phyloP scores from a whole-genome alignment of 2,797 vertebrate species.

The Catharus ustulatus region DNA sequence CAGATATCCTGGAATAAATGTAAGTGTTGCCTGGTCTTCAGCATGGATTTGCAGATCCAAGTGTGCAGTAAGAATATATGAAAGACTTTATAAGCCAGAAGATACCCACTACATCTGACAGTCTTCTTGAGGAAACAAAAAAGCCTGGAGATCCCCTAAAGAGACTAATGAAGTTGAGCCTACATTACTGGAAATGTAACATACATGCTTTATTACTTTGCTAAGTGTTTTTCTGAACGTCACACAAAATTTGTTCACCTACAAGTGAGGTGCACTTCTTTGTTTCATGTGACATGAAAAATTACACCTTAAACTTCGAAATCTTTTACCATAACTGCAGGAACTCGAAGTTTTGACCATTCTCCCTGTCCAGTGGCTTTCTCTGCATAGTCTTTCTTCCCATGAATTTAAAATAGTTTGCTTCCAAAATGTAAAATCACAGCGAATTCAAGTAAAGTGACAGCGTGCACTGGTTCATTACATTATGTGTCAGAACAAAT shows the following conservation, averaged over 20 bases:
- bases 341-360: neutral
- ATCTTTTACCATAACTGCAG: neutral
- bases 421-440: slow-evolving; percentile 56
- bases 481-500: slow-evolving; percentile 54
- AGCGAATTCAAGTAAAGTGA: slow-evolving; percentile 36
- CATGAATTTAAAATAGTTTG: slow-evolving; percentile 48
- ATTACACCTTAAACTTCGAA: neutral
- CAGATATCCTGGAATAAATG: neutral
- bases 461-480: slow-evolving; percentile 59
- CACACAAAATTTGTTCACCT: neutral
- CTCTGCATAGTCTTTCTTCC: slow-evolving; percentile 10
- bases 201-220: neutral
- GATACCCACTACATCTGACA: neutral
- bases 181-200: neutral
- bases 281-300: accelerated
- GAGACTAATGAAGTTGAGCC: neutral
- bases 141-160: neutral
- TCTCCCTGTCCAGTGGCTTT: neutral
- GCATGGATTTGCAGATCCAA: neutral
- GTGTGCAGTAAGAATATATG: neutral
- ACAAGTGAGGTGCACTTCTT: neutral
- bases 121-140: neutral
- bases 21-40: neutral
- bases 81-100: neutral
- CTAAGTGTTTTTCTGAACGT: neutral